Base-by-base conservation (phyloP, 2,888 invertebrate genomes). In the Lacanobia wlatinum region DNA sequence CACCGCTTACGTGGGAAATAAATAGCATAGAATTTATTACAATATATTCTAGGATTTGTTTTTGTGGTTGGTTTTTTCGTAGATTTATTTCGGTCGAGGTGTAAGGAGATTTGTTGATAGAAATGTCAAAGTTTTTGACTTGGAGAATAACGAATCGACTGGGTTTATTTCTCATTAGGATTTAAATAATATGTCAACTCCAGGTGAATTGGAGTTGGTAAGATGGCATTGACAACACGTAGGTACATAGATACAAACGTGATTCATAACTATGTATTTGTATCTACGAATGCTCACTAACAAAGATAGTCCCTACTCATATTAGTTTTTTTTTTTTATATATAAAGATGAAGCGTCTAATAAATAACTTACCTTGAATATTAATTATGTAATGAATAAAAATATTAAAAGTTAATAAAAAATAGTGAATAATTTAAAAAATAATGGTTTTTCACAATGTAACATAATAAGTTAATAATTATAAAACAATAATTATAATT, bases 1-100 rank as follows among this genome's bases (percentile, higher is more conserved):
- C 68, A 58, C 23, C 53, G 63, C 62, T 58, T 50, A 63, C 68
- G 77, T 65, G 72, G 9, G 56, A 77, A 77, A 77, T 77, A 74
- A 77, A 82, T 80, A 70, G 60, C 55, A 61, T 69, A 38, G 14
- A 50, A 70, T 81, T 78, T 78, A 68, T 65, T 53, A 74, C 21
- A 68, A 70, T 73, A 34, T 56, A 70, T 73, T 58, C 40, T 28
- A 76, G 63, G 16, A 23, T 52, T 46, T 65, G n/a, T 18, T 28
- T 28, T 48, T 56, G 10, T n/a, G 18, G 18, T 48, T 48, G 66
- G 10, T 55, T 63, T 66, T 73, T 67, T 46, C 12, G 56, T 70
- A 23, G 18, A 64, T 73, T 38, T 6, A 28, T 62, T 65, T 28
- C 50, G 1, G n/a, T 61, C 12, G 50, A 46, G 46, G 10, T 76